Percentiles rank a stretch among this genome's conserved stretches.
phyloP scores from a whole-genome alignment of 92 coral and sea anemone species.

The Meandrina meandrites region DNA sequence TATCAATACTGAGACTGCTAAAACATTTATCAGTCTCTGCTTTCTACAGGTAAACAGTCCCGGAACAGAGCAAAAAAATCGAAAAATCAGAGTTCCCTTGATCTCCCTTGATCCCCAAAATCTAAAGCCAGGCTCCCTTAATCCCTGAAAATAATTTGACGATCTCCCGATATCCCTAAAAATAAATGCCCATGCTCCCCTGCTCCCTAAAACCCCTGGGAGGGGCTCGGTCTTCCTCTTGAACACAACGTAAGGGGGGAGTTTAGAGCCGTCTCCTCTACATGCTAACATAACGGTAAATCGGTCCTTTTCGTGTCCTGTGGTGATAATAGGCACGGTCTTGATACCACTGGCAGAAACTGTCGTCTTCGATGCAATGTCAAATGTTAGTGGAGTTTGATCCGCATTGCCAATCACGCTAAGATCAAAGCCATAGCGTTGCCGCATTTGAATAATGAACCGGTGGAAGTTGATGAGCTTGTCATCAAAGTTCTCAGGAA shows the following conservation, averaged over 20 bases:
- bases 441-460: no score
- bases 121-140: slow-evolving; percentile 19
- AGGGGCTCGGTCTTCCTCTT: slow-evolving; percentile 3
- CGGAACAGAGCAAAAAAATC: neutral
- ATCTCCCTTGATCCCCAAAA: slow-evolving; percentile 25
- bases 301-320: slow-evolving; percentile 13
- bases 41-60: neutral
- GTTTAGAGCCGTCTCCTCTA: slow-evolving; percentile 9
- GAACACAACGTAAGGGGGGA: no score
- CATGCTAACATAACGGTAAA: slow-evolving; percentile 10
- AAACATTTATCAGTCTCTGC: neutral
- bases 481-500: no score
- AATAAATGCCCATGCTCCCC: slow-evolving; percentile 17
- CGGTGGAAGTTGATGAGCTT: no score
- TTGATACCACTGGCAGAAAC: neutral
- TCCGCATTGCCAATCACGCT: no score
- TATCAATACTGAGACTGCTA: neutral
- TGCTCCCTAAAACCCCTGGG: slow-evolving; percentile 30
- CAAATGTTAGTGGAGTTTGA: no score
- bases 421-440: no score
- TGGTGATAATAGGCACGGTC: neutral
- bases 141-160: slow-evolving; percentile 31
- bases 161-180: slow-evolving; percentile 4
- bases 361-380: neutral
- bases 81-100: slow-evolving; percentile 2